phyloP scores from a whole-genome alignment of 2,888 invertebrate species.

The Clistopyga incitator region DNA sequence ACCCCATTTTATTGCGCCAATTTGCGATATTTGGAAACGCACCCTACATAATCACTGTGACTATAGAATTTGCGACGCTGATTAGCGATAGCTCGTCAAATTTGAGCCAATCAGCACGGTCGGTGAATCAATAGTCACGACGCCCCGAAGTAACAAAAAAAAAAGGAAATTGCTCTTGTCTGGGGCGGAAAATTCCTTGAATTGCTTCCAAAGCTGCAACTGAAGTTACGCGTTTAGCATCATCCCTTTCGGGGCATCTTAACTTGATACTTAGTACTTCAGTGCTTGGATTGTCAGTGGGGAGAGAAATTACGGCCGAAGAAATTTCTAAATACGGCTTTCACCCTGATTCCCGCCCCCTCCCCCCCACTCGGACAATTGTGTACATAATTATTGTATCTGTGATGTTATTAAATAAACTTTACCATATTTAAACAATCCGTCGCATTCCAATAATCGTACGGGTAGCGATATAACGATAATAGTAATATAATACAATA shows the following conservation, averaged over 20 bases:
- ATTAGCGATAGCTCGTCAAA: not conserved
- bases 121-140: not conserved
- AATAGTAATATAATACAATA: slow-evolving; percentile 26
- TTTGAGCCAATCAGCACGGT: not conserved
- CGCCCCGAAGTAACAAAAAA: not conserved
- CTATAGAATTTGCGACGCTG: too few species aligned
- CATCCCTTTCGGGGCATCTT: slow-evolving; percentile 74
- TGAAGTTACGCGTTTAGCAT: slow-evolving; percentile 68
- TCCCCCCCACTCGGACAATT: slow-evolving; percentile 74
- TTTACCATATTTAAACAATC: slow-evolving; percentile 81
- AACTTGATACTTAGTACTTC: slow-evolving; percentile 79
- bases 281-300: slow-evolving; percentile 78
- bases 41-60: too few species aligned
- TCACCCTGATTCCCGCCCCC: slow-evolving; percentile 38
- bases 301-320: slow-evolving; percentile 31
- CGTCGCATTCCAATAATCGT: slow-evolving; percentile 49
- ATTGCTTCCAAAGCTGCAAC: slow-evolving; percentile 70
- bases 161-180: slow-evolving; percentile 14
- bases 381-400: slow-evolving; percentile 83
- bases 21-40: too few species aligned
- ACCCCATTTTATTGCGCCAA: too few species aligned
- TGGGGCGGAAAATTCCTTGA: slow-evolving; percentile 41
- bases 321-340: slow-evolving; percentile 45
- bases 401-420: slow-evolving; percentile 83
- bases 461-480: slow-evolving; percentile 31